Percentiles rank a stretch among this genome's conserved stretches.
phyloP scores from a whole-genome alignment of 1,140 invertebrate genomes.

The Nephila pilipes region DNA sequence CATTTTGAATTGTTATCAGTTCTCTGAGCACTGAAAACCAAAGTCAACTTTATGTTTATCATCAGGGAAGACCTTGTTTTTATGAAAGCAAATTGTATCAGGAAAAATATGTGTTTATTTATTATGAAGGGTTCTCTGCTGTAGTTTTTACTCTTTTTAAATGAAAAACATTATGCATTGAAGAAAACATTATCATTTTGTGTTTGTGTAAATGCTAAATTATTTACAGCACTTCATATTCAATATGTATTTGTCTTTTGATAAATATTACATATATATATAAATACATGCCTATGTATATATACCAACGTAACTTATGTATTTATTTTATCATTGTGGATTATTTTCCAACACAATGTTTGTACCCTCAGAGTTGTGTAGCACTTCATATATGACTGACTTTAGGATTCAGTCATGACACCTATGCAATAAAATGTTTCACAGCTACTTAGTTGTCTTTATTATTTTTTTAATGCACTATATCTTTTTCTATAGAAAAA shows the following conservation, averaged over 20 bases:
- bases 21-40: slow-evolving; percentile 23
- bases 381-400: slow-evolving; percentile 43
- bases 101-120: slow-evolving; percentile 51
- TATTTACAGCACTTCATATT: slow-evolving; percentile 59
- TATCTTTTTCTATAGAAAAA: no score
- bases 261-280: slow-evolving; percentile 29
- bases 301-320: slow-evolving; percentile 28
- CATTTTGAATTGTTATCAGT: slow-evolving; percentile 17
- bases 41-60: slow-evolving; percentile 16
- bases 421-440: slow-evolving; percentile 74
- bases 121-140: slow-evolving; percentile 24
- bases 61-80: slow-evolving; percentile 35
- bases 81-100: not conserved
- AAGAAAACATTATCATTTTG: slow-evolving; percentile 29
- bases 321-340: slow-evolving; percentile 56
- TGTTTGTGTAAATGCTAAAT: slow-evolving; percentile 49
- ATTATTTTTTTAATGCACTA: not conserved
- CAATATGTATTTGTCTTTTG: slow-evolving; percentile 51
- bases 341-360: slow-evolving; percentile 36
- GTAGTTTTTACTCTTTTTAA: slow-evolving; percentile 33
- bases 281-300: slow-evolving; percentile 24
- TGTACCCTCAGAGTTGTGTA: slow-evolving; percentile 50
- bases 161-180: not conserved
- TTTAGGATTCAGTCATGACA: slow-evolving; percentile 43
- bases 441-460: slow-evolving; percentile 4